phyloP scores from a whole-genome alignment of 2,113 vertebrate species.

The Sceloporus tristichus region DNA sequence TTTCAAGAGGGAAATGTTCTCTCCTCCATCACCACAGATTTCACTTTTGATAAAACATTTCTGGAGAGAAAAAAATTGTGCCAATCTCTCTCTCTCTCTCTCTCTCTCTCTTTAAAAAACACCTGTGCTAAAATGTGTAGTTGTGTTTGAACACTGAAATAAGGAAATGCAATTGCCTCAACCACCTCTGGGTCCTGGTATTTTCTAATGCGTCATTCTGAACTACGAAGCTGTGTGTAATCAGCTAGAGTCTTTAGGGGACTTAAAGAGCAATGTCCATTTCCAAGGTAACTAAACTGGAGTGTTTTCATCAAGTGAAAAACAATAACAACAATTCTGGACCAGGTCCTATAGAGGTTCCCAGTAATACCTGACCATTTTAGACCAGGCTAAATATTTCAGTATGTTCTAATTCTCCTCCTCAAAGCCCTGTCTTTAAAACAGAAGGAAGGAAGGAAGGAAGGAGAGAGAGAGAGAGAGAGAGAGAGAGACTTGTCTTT shows the following conservation, averaged over 20 bases:
- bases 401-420: too few species aligned
- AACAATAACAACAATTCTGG: not conserved
- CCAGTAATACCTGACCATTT: too few species aligned
- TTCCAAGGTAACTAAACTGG: constrained; percentile 12
- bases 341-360: not conserved
- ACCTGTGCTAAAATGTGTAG: not conserved
- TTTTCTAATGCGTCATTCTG: constrained; percentile 4
- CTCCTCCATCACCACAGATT: not conserved
- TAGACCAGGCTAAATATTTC: too few species aligned
- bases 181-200: not conserved
- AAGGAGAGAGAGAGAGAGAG: too few species aligned
- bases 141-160: not conserved
- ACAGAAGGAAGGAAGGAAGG: too few species aligned
- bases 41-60: not conserved
- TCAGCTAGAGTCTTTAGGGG: not conserved
- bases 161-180: not conserved
- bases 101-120: not conserved
- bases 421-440: too few species aligned
- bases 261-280: constrained; percentile 23
- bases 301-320: not conserved
- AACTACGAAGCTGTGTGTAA: not conserved
- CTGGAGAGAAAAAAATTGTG: not conserved
- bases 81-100: too few species aligned
- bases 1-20: not conserved
- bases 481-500: not conserved